Conservation (phyloP, 2,797 vertebrate species). For the Poeciliopsis paucimaculata region DNA sequence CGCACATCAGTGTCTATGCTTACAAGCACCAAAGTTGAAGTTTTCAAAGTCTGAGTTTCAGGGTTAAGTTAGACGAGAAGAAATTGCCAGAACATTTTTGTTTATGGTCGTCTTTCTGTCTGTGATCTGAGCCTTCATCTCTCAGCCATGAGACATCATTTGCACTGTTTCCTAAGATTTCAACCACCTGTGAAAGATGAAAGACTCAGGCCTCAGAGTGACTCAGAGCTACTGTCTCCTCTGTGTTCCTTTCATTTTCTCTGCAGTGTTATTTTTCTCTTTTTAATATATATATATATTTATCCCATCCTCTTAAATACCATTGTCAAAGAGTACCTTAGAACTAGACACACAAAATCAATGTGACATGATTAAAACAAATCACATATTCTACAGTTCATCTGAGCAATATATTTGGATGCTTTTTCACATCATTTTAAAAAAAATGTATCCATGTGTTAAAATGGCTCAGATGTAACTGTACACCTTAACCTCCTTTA, state of each 20-base stretch:
- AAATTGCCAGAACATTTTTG: conserved; percentile 6
- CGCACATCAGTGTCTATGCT: not conserved
- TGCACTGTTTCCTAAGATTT: conserved; percentile 46
- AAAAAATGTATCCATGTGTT: not conserved
- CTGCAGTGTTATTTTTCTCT: conserved; percentile 25
- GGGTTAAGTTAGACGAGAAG: conserved; percentile 19
- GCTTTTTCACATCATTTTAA: not conserved
- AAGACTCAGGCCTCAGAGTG: conserved; percentile 49
- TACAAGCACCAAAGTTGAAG: conserved; percentile 21
- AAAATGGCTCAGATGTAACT: not conserved
- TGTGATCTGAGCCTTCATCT: conserved; percentile 45
- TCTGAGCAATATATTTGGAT: not conserved
- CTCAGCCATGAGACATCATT: conserved; percentile 43
- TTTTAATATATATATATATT: conserved; percentile 39
- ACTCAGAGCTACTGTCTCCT: conserved; percentile 35
- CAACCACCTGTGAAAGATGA: conserved; percentile 70
- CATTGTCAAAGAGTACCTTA: conserved; percentile 17
- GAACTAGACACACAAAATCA: conserved; percentile 10
- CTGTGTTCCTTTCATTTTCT: conserved; percentile 40
- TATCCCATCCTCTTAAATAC: conserved; percentile 7
- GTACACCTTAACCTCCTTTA: not conserved
- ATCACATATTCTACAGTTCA: not conserved
- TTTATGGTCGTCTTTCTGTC: not conserved
- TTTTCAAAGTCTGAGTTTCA: not conserved
- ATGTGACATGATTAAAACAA: conserved; percentile 9